These are phyloP conservation scores for Neogale vison DNA, from an alignment of 2,113 vertebrate species.

Conservation along the genomic window DNA sequence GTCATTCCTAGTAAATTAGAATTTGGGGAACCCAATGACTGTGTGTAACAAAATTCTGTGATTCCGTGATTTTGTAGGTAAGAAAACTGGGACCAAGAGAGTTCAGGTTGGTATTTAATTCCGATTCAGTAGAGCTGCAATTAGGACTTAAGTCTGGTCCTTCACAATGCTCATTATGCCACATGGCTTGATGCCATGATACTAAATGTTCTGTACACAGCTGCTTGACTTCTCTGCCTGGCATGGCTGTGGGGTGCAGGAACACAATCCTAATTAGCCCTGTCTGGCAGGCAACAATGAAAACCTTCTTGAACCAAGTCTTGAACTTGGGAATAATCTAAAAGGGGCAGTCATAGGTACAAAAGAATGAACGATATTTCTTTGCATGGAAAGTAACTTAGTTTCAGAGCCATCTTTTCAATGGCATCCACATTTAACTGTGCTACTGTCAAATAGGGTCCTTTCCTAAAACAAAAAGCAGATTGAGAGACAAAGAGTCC, in stretches of 20 bases:
- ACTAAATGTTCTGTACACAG: not conserved
- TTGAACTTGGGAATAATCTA: not conserved
- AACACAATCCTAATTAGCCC: not conserved
- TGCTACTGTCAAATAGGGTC: not conserved
- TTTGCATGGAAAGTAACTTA: not conserved
- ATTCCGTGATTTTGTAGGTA: not conserved
- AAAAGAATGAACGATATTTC: not conserved
- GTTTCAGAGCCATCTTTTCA: not conserved
- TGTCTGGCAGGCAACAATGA: not conserved
- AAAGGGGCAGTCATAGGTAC: not conserved
- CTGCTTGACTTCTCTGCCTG: not conserved
- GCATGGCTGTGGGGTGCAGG: not conserved
- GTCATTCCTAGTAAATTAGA: not conserved
- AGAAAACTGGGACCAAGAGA: not conserved
- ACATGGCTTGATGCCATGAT: not conserved
- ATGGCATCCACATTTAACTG: not conserved
- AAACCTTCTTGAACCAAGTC: not conserved
- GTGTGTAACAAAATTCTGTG: not conserved
- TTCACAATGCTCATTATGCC: not conserved
- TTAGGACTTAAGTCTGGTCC: not conserved
- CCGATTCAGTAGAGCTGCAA: not conserved
- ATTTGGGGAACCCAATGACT: not conserved
- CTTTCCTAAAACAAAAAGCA: not conserved
- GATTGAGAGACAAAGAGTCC: not conserved
- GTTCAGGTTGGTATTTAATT: not conserved